Evolutionary conservation across 2,113 vertebrate genomes (phyloP), one percentile per base, ranked within the genome.

Genomic region (Benthochromis sp.): DNA sequence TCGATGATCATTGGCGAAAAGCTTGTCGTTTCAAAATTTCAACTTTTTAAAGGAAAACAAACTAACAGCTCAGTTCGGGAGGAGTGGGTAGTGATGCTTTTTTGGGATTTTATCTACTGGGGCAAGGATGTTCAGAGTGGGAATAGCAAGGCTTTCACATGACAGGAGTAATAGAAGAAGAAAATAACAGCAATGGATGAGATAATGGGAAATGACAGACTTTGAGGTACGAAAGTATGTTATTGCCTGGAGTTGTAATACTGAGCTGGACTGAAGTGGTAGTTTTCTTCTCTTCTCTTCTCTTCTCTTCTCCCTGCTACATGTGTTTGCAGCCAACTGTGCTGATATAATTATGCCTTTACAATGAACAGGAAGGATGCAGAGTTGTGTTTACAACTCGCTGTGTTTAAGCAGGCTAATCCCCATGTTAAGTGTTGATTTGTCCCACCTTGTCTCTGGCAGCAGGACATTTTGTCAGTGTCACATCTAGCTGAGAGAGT

Each of bases 341-440:
- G 87, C 84, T 84, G 81, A 27, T 89, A 12, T 91, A 86, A 91
- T 93, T 91, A 91, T 69, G 66, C 66, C 55, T 86, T 92, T 29
- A 82, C 54, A 59, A 76, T 36, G 63, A 85, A 86, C 27, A 3
- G 36, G 53, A 47, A 81, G 54, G 81, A 84, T 14, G 5, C 52
- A 9, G 52, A 84, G 69, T 31, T 82, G 40, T 85, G 85, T 87
- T 82, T 85, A 57, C 76, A 47, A 81, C 81, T 85, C 4, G 3
- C 69, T 76, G 69, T 27, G 40, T 45, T 73, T 73, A 80, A 81
- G 55, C 76, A 24, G 61, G 43, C 40, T 84, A 86, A 92, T 88
- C 89, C 89, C 57, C n/a, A 63, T 73, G 73, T 84, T 78, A 12
- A 43, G 50, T 57, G 66, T 36, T 61, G 87, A 59, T 81, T 16